Base-by-base conservation (phyloP, 2,888 invertebrate genomes). In the Zygothrica quintamaculata region DNA sequence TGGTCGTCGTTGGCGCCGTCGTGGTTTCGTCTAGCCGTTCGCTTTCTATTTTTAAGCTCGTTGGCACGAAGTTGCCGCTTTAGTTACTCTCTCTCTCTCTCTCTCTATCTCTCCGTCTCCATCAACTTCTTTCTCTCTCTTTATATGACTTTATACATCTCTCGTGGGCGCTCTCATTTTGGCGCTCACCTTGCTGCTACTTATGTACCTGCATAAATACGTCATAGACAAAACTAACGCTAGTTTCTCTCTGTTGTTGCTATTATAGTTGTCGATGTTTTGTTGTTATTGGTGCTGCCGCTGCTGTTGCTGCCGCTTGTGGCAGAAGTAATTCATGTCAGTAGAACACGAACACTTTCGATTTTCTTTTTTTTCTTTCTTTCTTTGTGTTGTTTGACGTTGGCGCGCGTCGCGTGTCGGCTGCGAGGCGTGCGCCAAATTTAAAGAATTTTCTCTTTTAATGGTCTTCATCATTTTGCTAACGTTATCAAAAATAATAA, bases 291-390 rank as follows among this genome's bases (percentile, higher is more conserved):
- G n/a, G 42, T 60, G 1, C 48, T n/a, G 15, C 43, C 55, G 53
- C 56, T 60, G 58, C 56, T 42, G 68, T 3, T 46, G 51, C 50
- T 59, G 62, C 43, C 55, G 46, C 48, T 47, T 47, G 43, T 62
- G 74, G 77, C 62, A 79, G 73, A 84, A 86, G 77, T 82, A 88
- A 89, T 89, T 85, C 84, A 79, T 89, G 89, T 90, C 88, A 89
- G 89, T 89, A 82, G 90, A 89, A 75, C 89, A 89, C 89, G 87
- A 89, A 82, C 89, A 89, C 89, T 89, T 87, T 89, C 88, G 77
- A 69, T 90, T 89, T 89, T 59, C 51, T 66, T 66, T 58, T 36
- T 57, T n/a, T n/a, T n/a, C n/a, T n/a, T n/a, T n/a, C n/a, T n/a
- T n/a, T n/a, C n/a, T n/a, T n/a, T n/a, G n/a, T n/a, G 29, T 47